Evolutionary conservation across 2,797 vertebrate genomes (phyloP).

Genomic region (Aulostomus chinensis): DNA sequence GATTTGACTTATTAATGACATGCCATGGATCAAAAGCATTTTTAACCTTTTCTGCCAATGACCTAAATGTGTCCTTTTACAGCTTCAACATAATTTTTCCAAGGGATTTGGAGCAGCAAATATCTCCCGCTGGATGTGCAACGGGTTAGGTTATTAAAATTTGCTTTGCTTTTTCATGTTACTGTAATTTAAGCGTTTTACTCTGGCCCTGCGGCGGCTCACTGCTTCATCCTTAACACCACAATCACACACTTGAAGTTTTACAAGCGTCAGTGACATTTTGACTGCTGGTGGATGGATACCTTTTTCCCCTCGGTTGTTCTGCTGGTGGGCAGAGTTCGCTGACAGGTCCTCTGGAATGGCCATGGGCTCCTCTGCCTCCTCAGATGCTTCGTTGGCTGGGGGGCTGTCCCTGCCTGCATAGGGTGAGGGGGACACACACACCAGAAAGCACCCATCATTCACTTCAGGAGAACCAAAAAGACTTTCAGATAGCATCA

Average conservation of each 20-base stretch:
- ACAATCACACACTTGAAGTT: conserved; percentile 13
- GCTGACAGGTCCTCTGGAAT: conserved; percentile 97
- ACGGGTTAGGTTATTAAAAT: conserved; percentile 30
- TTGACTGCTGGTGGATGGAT: conserved; percentile 67
- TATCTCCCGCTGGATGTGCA: conserved; percentile 57
- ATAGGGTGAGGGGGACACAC: conserved; percentile 46
- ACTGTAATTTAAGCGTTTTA: no score
- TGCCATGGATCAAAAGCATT: conserved; percentile 67
- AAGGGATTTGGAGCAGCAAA: conserved; percentile 49
- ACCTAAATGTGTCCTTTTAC: conserved; percentile 74
- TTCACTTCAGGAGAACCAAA: conserved; percentile 50
- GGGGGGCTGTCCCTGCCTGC: conserved; percentile 92
- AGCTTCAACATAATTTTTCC: conserved; percentile 56
- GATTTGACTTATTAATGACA: conserved; percentile 71
- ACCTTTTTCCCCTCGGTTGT: conserved; percentile 88
- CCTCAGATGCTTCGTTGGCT: conserved; percentile 88
- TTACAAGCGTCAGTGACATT: conserved; percentile 10
- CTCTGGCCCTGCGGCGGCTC: conserved; percentile 16
- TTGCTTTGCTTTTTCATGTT: conserved; percentile 11
- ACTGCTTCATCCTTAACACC: conserved; percentile 3
- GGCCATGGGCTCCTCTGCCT: conserved; percentile 95
- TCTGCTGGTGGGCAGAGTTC: conserved; percentile 87
- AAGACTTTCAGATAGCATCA: conserved; percentile 34
- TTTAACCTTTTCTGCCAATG: conserved; percentile 71
- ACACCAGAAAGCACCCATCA: conserved; percentile 55